Conservation (phyloP, 2,113 vertebrate species). For the Oryzias woworae region DNA sequence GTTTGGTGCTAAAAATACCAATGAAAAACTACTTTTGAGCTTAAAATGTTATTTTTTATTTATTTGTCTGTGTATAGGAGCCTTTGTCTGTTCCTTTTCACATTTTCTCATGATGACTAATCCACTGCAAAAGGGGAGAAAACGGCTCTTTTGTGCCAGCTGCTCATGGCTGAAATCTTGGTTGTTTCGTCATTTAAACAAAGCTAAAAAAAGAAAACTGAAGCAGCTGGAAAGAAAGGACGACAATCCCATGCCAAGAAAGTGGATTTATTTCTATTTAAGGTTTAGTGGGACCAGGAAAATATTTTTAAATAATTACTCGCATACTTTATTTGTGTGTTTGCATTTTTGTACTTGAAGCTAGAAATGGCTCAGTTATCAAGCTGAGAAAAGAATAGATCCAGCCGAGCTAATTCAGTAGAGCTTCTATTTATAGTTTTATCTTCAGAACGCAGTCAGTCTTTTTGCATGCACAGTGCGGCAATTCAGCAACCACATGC, state of each 20-base stretch:
- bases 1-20: no score
- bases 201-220: constrained; percentile 20
- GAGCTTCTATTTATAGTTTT: constrained; percentile 53
- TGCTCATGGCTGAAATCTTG: constrained; percentile 16
- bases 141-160: constrained; percentile 29
- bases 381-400: constrained; percentile 48
- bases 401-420: constrained; percentile 41
- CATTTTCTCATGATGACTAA: constrained; percentile 11
- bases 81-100: constrained; percentile 9
- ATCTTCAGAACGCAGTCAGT: constrained; percentile 28
- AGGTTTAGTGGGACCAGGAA: neutral
- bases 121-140: constrained; percentile 11
- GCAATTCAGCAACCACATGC: constrained; percentile 5
- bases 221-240: constrained; percentile 16
- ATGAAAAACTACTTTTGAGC: no score
- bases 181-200: constrained; percentile 18
- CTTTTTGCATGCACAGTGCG: constrained; percentile 11
- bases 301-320: constrained; percentile 1
- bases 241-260: constrained; percentile 1
- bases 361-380: constrained; percentile 42
- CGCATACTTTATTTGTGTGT: constrained; percentile 13
- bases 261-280: neutral
- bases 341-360: constrained; percentile 14
- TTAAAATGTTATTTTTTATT: no score
- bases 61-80: no score